A percentile compares a stretch with the other conserved stretches of the same genome.
phyloP scores from a whole-genome alignment of 2,888 invertebrate species.

The Brenthis ino region DNA sequence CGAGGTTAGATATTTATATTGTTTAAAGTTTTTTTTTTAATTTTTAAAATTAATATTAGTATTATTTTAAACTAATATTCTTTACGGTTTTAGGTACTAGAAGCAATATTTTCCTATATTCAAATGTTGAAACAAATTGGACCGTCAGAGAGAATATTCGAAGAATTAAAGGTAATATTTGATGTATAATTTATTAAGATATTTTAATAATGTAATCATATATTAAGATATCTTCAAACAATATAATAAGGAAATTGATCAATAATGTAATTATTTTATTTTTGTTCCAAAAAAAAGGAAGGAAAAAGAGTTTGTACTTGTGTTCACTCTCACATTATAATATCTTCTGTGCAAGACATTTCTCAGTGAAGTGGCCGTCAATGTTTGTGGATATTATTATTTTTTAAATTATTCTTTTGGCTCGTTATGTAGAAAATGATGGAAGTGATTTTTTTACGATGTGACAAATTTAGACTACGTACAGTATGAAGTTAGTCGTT shows the following conservation, averaged over 20 bases:
- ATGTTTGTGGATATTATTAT: no score
- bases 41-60: conserved; percentile 1
- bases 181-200: neutral
- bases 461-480: no score
- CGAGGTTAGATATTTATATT: conserved; percentile 64
- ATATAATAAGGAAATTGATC: neutral
- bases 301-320: no score
- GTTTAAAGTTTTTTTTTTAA: neutral
- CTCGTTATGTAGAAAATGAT: no score
- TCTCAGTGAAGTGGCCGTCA: neutral
- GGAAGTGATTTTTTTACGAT: no score
- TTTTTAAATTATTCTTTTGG: no score
- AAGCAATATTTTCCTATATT: conserved; percentile 90
- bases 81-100: conserved; percentile 83
- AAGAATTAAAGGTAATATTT: conserved; percentile 82
- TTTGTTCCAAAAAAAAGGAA: no score
- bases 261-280: no score
- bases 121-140: conserved; percentile 86
- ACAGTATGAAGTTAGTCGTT: no score
- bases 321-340: no score
- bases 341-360: no score
- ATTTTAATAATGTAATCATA: neutral
- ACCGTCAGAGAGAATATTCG: conserved; percentile 86
- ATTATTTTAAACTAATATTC: conserved; percentile 2
- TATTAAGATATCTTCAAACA: neutral